Conservation (phyloP, 2,888 invertebrate species). For the Polydrusus pterygomalis region DNA sequence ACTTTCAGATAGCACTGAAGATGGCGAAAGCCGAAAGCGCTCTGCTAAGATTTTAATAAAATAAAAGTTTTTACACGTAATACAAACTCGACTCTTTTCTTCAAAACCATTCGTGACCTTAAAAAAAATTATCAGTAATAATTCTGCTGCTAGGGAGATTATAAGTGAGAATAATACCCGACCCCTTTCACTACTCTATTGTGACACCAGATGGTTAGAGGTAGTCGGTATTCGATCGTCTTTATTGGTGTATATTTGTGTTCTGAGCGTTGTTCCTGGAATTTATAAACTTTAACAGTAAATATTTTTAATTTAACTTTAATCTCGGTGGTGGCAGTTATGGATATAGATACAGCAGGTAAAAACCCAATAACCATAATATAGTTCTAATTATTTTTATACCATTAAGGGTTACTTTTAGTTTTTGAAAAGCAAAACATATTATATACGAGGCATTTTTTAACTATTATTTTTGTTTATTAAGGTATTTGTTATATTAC, state of each 20-base stretch:
- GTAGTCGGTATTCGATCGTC: not conserved
- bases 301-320: constrained; percentile 7
- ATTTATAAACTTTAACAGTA: constrained; percentile 13
- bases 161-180: constrained; percentile 23
- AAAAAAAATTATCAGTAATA: too few relatives aligned
- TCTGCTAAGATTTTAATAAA: too few relatives aligned
- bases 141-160: too few relatives aligned
- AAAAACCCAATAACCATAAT: not conserved
- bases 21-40: too few relatives aligned
- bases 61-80: too few relatives aligned
- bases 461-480: too few relatives aligned
- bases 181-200: not conserved
- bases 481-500: constrained; percentile 12
- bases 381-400: constrained; percentile 4
- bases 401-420: constrained; percentile 1
- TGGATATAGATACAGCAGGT: constrained; percentile 8
- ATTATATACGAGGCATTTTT: constrained; percentile 7
- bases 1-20: too few relatives aligned
- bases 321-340: not conserved
- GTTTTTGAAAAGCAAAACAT: not conserved
- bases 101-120: too few relatives aligned
- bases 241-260: not conserved
- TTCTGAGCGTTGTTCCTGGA: not conserved
- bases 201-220: not conserved
- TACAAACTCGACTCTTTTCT: too few relatives aligned